Evolutionary conservation across 2,113 vertebrate species (phyloP), one percentile per base, ranked within the genome.

Genomic region (Mola mola): DNA sequence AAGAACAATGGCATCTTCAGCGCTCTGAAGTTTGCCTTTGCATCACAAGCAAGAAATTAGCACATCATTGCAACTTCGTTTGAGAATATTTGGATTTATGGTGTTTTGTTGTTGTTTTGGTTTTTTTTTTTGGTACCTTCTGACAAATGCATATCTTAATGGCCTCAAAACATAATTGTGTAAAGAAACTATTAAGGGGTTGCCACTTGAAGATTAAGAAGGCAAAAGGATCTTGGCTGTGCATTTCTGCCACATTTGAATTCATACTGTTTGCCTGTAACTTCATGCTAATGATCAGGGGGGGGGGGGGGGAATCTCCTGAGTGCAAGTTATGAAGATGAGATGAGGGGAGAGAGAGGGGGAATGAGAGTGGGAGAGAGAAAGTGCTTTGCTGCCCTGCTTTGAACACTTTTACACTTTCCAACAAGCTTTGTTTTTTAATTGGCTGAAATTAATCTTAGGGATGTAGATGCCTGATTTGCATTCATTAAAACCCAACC

Each of bases 391-490:
- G 87, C 90, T 86, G 71, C 83, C 83, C 85, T 83, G 88, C 91
- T 96, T 96, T 96, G 91, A 95, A 95, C 93, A 95, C 91, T 95
- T 94, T 93, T 93, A 90, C 93, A 94, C 93, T 96, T 96, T 95
- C 93, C 94, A 96, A 96, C 94, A 91, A 90, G 95, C 96, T 98
- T 98, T 98, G 95, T 98, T 98, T 98, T 98, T 98, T 98, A 97
- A 97, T 98, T 96, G 95, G 94, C 72, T 93, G 95, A 97, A 98
- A 99, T 98, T 98, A 97, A 99, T 98, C 96, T 98, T 97, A 97
- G 95, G 95, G 95, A 98, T 98, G 95, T 97, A 97, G 95, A 98
- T 96, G 96, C 94, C 95, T 97, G 95, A 98, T 98, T 99, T 99
- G 95, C 96, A 98, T 98, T 98, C 96, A 98, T 98, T 98, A 98